These are phyloP conservation scores for Thereuonema tuberculata DNA, from an alignment of 1,140 invertebrate species.

Conservation along the genomic window DNA sequence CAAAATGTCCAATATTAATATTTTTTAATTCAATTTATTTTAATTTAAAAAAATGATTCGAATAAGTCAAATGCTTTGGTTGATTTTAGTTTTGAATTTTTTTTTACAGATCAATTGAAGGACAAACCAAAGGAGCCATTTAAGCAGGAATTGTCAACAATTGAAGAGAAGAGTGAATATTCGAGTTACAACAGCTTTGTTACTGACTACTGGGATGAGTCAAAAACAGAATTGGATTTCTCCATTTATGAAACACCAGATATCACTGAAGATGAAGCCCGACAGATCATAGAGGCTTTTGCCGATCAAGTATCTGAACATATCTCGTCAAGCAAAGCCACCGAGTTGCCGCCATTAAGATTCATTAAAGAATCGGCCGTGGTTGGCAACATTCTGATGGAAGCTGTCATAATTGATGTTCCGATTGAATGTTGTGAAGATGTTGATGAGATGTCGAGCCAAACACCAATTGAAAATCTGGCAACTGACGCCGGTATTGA, in stretches of 20 bases:
- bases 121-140: constrained; percentile 7
- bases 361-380: constrained; percentile 78
- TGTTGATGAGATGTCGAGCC: constrained; percentile 10
- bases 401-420: constrained; percentile 82
- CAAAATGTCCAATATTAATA: not conserved
- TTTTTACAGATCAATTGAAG: constrained; percentile 4
- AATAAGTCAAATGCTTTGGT: no score
- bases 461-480: constrained; percentile 13
- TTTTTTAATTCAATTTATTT: not conserved
- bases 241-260: constrained; percentile 83
- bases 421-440: constrained; percentile 46
- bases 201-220: constrained; percentile 7
- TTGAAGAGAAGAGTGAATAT: constrained; percentile 10
- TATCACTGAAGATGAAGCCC: constrained; percentile 74
- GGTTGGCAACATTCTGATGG: constrained; percentile 71
- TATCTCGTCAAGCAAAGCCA: constrained; percentile 64
- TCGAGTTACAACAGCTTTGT: constrained; percentile 3
- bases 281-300: constrained; percentile 86
- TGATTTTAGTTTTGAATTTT: no score
- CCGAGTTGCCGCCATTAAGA: constrained; percentile 71
- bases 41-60: no score
- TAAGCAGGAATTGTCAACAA: constrained; percentile 10
- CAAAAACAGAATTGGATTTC: constrained; percentile 31
- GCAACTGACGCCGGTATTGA: constrained; percentile 10
- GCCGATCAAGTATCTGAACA: constrained; percentile 80